Conservation (phyloP, 2,113 vertebrate genomes). For the Neotragus moschatus region DNA sequence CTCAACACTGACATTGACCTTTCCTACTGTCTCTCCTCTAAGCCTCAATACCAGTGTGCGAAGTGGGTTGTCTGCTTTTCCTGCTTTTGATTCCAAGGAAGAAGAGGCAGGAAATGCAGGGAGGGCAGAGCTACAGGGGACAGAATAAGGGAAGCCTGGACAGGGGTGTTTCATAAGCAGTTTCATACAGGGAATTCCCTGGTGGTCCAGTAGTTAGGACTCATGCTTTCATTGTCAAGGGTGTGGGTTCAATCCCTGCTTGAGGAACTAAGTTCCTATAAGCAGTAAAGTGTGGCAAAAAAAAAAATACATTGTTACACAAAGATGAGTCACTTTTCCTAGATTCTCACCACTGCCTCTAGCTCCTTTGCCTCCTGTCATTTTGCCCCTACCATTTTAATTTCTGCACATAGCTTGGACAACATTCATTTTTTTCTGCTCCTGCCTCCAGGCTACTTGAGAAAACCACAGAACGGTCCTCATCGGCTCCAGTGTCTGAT, state of each 20-base stretch:
- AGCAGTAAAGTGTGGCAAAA: not conserved
- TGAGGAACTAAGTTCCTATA: not conserved
- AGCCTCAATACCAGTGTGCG: not conserved
- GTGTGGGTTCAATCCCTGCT: not conserved
- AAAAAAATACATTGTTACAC: not conserved
- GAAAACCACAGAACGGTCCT: not conserved
- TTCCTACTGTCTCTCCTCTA: not conserved
- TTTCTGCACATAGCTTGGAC: not conserved
- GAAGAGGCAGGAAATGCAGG: not conserved
- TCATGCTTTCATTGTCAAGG: not conserved
- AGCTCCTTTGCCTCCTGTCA: not conserved
- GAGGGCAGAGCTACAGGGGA: not conserved
- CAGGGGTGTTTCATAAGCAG: not conserved
- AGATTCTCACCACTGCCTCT: not conserved
- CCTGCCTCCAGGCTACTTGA: not conserved
- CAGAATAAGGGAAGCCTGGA: not conserved
- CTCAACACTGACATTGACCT: not conserved
- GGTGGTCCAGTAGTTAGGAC: not conserved
- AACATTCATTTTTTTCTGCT: slow-evolving; percentile 14
- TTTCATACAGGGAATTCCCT: not conserved
- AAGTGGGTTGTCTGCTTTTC: not conserved
- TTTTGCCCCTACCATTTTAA: not conserved
- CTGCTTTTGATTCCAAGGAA: not conserved
- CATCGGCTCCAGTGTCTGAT: not conserved
- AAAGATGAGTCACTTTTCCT: not conserved